Conservation (phyloP, 2,113 vertebrate species). For the Poecile atricapillus region DNA sequence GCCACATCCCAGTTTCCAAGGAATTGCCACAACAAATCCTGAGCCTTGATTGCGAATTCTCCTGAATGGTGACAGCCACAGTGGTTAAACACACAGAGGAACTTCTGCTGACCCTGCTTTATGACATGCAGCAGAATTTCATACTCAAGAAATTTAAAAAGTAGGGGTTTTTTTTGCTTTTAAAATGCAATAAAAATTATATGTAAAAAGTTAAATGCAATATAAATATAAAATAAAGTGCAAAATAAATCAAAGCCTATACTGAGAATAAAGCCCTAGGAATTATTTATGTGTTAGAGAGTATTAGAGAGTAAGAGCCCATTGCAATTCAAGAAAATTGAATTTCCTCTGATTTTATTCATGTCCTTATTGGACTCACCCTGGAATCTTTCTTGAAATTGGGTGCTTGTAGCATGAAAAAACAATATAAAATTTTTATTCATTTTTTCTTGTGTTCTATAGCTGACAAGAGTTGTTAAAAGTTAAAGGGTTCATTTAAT, state of each 20-base stretch:
- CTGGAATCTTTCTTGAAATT: not conserved
- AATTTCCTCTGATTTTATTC: not conserved
- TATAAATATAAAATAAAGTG: not conserved
- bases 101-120: not conserved
- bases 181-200: not conserved
- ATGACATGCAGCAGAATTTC: not conserved
- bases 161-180: not conserved
- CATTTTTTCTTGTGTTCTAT: not conserved
- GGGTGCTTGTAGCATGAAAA: not conserved
- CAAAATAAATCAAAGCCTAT: not conserved
- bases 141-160: not conserved
- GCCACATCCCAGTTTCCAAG: not conserved
- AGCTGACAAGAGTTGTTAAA: not conserved
- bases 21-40: fast-evolving
- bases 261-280: not conserved
- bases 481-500: not conserved
- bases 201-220: not conserved
- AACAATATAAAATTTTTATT: not conserved
- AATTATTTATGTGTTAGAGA: not conserved
- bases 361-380: not conserved
- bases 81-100: not conserved
- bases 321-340: not conserved
- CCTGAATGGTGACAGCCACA: fast-evolving
- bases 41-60: not conserved
- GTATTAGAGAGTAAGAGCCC: not conserved